Conservation (phyloP, 2,113 vertebrate species). For the Peromyscus leucopus region DNA sequence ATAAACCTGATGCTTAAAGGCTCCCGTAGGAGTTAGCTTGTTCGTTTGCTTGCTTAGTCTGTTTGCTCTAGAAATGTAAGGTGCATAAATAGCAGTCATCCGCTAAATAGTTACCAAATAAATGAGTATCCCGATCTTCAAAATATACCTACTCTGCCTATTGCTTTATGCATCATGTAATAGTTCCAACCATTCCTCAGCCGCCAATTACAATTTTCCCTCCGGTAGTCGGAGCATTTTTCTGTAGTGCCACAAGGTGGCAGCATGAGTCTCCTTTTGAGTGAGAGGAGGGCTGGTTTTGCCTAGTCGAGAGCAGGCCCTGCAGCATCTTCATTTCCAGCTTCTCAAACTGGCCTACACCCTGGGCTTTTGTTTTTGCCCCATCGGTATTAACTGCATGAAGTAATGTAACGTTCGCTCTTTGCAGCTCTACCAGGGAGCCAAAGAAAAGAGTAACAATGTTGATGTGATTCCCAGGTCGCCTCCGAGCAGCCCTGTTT, state of each 20-base stretch:
- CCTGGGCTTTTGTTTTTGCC: neutral
- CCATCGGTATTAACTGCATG: neutral
- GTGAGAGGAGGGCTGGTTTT: rapidly evolving
- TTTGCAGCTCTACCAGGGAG: constrained; percentile 1
- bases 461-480: neutral
- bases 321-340: neutral
- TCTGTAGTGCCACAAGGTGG: constrained; percentile 67
- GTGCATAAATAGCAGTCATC: neutral
- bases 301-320: neutral
- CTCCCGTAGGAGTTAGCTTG: neutral
- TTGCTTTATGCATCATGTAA: neutral
- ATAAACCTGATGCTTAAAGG: neutral
- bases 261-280: constrained; percentile 76
- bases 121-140: neutral
- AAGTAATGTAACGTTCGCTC: neutral
- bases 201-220: neutral
- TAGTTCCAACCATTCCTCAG: neutral
- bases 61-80: neutral
- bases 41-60: neutral
- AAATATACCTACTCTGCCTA: neutral
- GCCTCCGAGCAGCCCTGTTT: neutral
- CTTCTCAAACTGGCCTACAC: neutral
- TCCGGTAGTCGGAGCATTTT: neutral
- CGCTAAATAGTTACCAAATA: neutral
- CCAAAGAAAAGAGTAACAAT: constrained; percentile 4